Evolutionary conservation across 2,888 invertebrate genomes (phyloP).

Genomic region (Lapara coniferarum): DNA sequence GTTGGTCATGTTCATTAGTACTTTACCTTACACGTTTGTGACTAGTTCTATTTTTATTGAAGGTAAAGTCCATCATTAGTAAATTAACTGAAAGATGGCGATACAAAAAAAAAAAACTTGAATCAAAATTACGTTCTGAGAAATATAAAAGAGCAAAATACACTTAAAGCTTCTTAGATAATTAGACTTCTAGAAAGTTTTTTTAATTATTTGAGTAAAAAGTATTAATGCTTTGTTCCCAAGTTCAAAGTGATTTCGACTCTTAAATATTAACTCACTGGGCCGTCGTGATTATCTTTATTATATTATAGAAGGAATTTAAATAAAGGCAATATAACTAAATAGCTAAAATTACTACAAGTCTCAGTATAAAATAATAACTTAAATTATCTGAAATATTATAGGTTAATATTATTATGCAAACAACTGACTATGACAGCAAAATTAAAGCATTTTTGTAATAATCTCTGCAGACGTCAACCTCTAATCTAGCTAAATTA

Average conservation of each 20-base stretch:
- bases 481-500: not conserved
- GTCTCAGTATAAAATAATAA: not conserved
- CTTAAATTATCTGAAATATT: too few relatives aligned
- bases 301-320: not conserved
- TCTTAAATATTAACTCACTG: slow-evolving; percentile 15
- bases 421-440: not conserved
- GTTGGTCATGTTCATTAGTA: too few relatives aligned
- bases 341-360: not conserved
- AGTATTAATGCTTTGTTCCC: slow-evolving; percentile 17
- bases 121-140: not conserved
- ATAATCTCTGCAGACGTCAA: not conserved
- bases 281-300: slow-evolving; percentile 17
- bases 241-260: slow-evolving; percentile 26
- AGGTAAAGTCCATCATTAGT: too few relatives aligned
- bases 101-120: too few relatives aligned
- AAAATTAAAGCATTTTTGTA: not conserved
- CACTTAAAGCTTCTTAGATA: slow-evolving; percentile 29
- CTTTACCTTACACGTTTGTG: too few relatives aligned
- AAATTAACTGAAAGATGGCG: too few relatives aligned
- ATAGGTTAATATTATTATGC: too few relatives aligned
- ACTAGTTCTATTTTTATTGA: too few relatives aligned
- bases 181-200: slow-evolving; percentile 20
- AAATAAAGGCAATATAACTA: not conserved
- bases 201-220: slow-evolving; percentile 26
- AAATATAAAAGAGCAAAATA: not conserved